Percentiles rank a stretch among this genome's conserved stretches.
phyloP scores from a whole-genome alignment of 1,140 invertebrate genomes.

The Drosophila pseudoananassae region DNA sequence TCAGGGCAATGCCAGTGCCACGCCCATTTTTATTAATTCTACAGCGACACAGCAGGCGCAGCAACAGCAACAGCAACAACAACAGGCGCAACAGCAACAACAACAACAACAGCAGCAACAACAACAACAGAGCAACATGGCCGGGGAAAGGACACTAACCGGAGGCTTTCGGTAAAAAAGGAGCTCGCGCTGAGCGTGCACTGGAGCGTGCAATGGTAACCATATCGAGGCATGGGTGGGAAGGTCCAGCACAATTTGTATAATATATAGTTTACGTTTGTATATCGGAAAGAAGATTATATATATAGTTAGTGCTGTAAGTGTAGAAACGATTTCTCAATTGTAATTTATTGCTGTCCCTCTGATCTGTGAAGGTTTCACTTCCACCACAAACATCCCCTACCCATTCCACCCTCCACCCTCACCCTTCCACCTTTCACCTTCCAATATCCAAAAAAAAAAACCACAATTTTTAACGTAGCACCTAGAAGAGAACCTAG shows the following conservation, averaged over 20 bases:
- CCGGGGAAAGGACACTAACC: constrained; percentile 49
- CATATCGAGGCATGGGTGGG: not conserved
- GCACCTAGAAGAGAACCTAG: constrained; percentile 8
- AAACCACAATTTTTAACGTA: constrained; percentile 12
- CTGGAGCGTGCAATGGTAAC: constrained; percentile 8
- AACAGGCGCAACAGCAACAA: constrained; percentile 12
- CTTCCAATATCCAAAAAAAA: too few relatives aligned
- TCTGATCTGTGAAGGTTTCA: constrained; percentile 29
- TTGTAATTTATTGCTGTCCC: constrained; percentile 38
- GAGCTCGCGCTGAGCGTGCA: not conserved
- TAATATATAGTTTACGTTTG: constrained; percentile 37
- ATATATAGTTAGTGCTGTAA: constrained; percentile 24
- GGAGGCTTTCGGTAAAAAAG: constrained; percentile 70
- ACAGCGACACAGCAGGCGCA: constrained; percentile 31
- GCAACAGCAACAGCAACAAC: constrained; percentile 18
- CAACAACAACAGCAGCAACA: constrained; percentile 12
- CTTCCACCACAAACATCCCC: constrained; percentile 11
- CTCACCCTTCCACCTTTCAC: not conserved
- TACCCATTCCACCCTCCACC: not conserved
- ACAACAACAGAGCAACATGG: constrained; percentile 40
- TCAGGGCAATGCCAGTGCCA: constrained; percentile 38
- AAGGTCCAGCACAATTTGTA: constrained; percentile 35
- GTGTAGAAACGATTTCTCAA: constrained; percentile 49
- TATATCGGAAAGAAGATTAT: constrained; percentile 8
- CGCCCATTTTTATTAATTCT: constrained; percentile 65